Evolutionary conservation across 1,140 invertebrate species (phyloP).

Genomic region (Diabrotica undecimpunctata): DNA sequence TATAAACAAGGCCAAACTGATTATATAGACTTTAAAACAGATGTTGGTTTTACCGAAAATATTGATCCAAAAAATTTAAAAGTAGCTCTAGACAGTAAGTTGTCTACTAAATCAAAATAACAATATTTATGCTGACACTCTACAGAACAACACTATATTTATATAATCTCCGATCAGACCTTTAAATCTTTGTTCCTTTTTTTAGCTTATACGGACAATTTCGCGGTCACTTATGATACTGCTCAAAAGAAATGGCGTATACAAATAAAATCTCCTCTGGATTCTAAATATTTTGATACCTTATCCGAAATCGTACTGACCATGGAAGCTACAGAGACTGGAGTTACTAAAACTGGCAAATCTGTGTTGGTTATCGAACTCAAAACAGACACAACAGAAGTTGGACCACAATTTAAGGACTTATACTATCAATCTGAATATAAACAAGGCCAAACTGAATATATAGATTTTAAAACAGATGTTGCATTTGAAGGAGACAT

Average conservation of each 20-base stretch:
- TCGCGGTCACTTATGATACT: neutral
- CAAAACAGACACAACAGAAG: neutral
- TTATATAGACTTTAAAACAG: constrained; percentile 2
- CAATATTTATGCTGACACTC: too few relatives aligned
- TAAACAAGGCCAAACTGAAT: too few relatives aligned
- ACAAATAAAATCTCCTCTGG: constrained; percentile 3
- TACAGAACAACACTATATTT: too few relatives aligned
- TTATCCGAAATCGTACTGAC: constrained; percentile 17
- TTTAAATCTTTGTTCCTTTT: neutral
- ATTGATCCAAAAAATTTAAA: too few relatives aligned
- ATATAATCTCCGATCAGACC: too few relatives aligned
- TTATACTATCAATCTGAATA: too few relatives aligned
- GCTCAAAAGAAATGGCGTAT: neutral
- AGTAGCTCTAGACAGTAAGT: too few relatives aligned
- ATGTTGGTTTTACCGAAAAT: too few relatives aligned
- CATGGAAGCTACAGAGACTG: constrained; percentile 15
- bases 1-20: constrained; percentile 9
- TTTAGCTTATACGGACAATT: constrained; percentile 16
- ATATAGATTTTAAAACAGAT: too few relatives aligned
- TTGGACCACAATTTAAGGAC: too few relatives aligned
- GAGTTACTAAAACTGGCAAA: neutral
- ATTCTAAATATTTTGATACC: neutral
- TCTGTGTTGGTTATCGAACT: constrained; percentile 5
- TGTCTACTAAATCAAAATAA: too few relatives aligned
- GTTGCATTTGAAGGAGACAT: too few relatives aligned